Conservation (phyloP, 2,888 invertebrate genomes). For the Oxyteleia sp. region DNA sequence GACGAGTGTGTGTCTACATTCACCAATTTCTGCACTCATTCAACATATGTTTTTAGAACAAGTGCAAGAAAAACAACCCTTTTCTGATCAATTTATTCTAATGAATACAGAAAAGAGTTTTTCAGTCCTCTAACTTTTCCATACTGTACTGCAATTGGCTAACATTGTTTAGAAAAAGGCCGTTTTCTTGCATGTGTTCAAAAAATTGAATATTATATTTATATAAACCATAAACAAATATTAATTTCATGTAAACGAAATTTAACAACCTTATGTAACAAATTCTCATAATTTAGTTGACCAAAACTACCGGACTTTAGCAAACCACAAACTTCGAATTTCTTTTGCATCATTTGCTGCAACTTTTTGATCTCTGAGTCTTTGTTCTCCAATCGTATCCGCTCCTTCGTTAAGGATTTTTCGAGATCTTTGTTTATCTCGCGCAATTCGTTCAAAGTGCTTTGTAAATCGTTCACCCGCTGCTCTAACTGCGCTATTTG, state of each 20-base stretch:
- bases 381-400: slow-evolving; percentile 32
- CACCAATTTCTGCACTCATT: no score
- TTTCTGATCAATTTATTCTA: no score
- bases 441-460: slow-evolving; percentile 35
- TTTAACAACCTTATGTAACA: slow-evolving; percentile 15
- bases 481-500: slow-evolving; percentile 56
- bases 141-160: no score
- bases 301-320: slow-evolving; percentile 12
- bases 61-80: no score
- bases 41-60: no score
- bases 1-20: no score
- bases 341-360: slow-evolving; percentile 30
- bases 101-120: no score
- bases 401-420: slow-evolving; percentile 30
- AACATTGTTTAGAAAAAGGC: slow-evolving; percentile 15
- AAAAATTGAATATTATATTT: not conserved
- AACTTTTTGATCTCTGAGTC: slow-evolving; percentile 48
- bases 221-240: not conserved
- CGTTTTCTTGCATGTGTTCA: no score
- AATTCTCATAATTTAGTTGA: slow-evolving; percentile 7
- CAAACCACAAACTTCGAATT: slow-evolving; percentile 29
- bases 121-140: no score
- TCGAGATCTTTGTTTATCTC: slow-evolving; percentile 50
- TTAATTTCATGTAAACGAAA: not conserved
- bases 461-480: slow-evolving; percentile 38